Conservation (phyloP, 2,888 invertebrate genomes). For the Euphydryas editha region DNA sequence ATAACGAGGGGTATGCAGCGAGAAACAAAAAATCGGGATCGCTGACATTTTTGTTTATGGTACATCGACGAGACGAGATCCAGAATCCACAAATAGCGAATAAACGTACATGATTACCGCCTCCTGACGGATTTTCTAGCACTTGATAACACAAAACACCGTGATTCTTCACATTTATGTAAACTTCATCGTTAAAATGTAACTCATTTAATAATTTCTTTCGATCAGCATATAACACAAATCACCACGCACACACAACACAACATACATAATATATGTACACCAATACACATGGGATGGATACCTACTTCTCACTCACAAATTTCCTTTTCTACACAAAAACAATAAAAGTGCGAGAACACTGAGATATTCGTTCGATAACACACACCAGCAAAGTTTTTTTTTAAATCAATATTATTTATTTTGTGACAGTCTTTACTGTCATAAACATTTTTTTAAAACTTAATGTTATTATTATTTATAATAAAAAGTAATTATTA, state of each 20-base stretch:
- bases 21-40: constrained; percentile 84
- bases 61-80: constrained; percentile 79
- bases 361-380: constrained; percentile 51
- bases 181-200: constrained; percentile 78
- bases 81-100: constrained; percentile 83
- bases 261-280: constrained; percentile 71
- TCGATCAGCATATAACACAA: constrained; percentile 83
- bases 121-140: constrained; percentile 81
- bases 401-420: constrained; percentile 8
- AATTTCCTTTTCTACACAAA: constrained; percentile 56
- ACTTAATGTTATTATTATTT: too few relatives aligned
- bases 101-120: constrained; percentile 83
- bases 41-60: constrained; percentile 85
- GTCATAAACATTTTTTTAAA: not conserved
- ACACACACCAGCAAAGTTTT: constrained; percentile 40
- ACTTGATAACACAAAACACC: constrained; percentile 81
- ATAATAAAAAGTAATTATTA: too few relatives aligned
- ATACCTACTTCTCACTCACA: constrained; percentile 54
- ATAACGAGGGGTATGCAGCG: constrained; percentile 78
- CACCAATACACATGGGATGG: constrained; percentile 65
- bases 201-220: constrained; percentile 81
- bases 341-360: constrained; percentile 54
- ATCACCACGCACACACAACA: constrained; percentile 84
- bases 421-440: not conserved
- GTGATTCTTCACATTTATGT: constrained; percentile 79